Base-by-base conservation (phyloP, 2,888 invertebrate genomes). In the Acleris literana region DNA sequence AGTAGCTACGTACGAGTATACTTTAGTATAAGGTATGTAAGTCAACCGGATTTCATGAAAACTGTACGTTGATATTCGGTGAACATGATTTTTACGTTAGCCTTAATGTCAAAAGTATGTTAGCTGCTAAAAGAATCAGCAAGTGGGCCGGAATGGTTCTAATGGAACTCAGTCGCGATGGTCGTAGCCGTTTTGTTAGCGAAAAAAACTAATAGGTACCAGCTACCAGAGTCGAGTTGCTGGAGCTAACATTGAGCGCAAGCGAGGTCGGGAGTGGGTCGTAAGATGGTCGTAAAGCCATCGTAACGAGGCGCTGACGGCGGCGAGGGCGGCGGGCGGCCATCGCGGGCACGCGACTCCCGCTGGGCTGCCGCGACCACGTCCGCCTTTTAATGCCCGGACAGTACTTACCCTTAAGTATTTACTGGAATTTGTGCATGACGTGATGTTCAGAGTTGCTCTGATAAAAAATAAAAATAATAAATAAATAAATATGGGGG, bases 231-330 rank as follows among this genome's bases (percentile, higher is more conserved):
- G 39, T 76, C 72, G 74, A 77, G 78, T 77, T 78, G 76, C 76
- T 74, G 71, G 77, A 78, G 70, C 68, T 72, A 70, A 72, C 83
- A 88, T 90, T 90, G 88, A 87, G 81, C 76, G 79, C 89, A 88
- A 83, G 76, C 70, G 70, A 71, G 73, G 79, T 83, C 83, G 79
- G 53, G 43, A 56, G 65, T 61, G 83, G 75, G 70, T 83, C 84
- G 81, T 88, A 86, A 89, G 87, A 81, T 76, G 72, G 78, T 80
- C 84, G 81, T 88, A 86, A 89, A 87, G 81, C 76, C 72, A 78
- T 80, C 77, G 82, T 87, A 82, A 85, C 73, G 78, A 46, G 76
- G 77, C 71, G 72, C 62, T 44, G 65, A 64, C 63, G 83, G 74
- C 83, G 77, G 77, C 33, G 33, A 9, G 33, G 80, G 77, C 74